A percentile compares a stretch with the other conserved stretches of the same genome.
Evolutionary conservation across 2,888 invertebrate genomes (phyloP).

Genomic region (Camptogramma bilineatum): DNA sequence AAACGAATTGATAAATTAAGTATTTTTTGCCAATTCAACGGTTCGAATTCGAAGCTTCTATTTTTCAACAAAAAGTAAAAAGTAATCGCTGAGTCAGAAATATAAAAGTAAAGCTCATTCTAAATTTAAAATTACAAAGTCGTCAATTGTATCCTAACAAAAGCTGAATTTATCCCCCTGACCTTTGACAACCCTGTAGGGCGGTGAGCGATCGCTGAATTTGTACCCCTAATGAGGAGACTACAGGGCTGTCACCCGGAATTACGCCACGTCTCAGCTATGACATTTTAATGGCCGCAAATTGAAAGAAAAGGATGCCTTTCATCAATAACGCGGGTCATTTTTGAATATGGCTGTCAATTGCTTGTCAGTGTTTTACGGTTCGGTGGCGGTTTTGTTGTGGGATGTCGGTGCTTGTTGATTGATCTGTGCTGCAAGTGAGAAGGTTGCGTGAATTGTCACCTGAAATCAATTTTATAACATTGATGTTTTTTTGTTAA

Average conservation of each 20-base stretch:
- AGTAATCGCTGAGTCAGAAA: not conserved
- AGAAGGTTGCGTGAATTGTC: too few relatives aligned
- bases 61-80: not conserved
- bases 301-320: slow-evolving; percentile 42
- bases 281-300: slow-evolving; percentile 43
- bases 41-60: not conserved
- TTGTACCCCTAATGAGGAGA: slow-evolving; percentile 50
- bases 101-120: not conserved
- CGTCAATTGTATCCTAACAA: slow-evolving; percentile 22
- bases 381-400: slow-evolving; percentile 16
- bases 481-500: too few relatives aligned
- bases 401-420: not conserved
- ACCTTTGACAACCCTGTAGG: slow-evolving; percentile 26
- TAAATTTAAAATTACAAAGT: slow-evolving; percentile 9
- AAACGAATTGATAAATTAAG: too few relatives aligned
- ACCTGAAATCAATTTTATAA: too few relatives aligned
- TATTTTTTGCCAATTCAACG: too few relatives aligned
- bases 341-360: slow-evolving; percentile 35
- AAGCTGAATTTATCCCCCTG: slow-evolving; percentile 21
- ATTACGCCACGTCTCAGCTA: slow-evolving; percentile 34
- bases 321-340: slow-evolving; percentile 40
- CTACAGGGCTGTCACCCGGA: slow-evolving; percentile 42
- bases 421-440: not conserved
- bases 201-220: slow-evolving; percentile 50
- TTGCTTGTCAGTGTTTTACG: slow-evolving; percentile 26